A percentile compares a stretch with the other conserved stretches of the same genome.
These are phyloP conservation scores for Macrosteles quadrilineatus DNA, from an alignment of 1,140 invertebrate species.

Conservation along the genomic window DNA sequence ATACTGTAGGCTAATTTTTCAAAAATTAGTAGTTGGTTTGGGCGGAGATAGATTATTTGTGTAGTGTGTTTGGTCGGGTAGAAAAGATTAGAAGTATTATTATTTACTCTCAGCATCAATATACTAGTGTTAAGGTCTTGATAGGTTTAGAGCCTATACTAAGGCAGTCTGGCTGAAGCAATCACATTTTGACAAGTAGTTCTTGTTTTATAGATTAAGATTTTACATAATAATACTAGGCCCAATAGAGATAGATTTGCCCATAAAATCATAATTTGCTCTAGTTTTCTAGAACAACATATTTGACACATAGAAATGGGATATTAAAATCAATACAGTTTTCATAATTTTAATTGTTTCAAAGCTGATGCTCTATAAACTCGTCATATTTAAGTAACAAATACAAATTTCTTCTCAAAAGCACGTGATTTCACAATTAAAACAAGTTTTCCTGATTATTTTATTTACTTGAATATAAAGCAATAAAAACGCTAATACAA, in stretches of 20 bases:
- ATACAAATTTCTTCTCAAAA: too few species aligned
- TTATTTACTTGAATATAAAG: too few species aligned
- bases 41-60: not conserved
- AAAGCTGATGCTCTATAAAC: too few species aligned
- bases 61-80: too few species aligned
- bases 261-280: not conserved
- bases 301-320: not conserved
- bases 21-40: not conserved
- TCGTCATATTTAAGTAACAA: too few species aligned
- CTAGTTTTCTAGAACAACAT: not conserved
- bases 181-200: not conserved
- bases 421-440: too few species aligned
- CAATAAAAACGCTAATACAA: too few species aligned
- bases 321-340: too few species aligned
- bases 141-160: not conserved
- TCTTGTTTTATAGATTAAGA: constrained; percentile 20
- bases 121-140: not conserved
- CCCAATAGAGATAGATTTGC: not conserved
- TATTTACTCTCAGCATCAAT: not conserved
- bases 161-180: constrained; percentile 2
- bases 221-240: constrained; percentile 12
- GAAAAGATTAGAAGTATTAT: too few species aligned
- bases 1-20: too few species aligned
- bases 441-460: too few species aligned
- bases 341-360: too few species aligned